Conservation (phyloP, 2,113 vertebrate genomes). For the Aramus guarauna region DNA sequence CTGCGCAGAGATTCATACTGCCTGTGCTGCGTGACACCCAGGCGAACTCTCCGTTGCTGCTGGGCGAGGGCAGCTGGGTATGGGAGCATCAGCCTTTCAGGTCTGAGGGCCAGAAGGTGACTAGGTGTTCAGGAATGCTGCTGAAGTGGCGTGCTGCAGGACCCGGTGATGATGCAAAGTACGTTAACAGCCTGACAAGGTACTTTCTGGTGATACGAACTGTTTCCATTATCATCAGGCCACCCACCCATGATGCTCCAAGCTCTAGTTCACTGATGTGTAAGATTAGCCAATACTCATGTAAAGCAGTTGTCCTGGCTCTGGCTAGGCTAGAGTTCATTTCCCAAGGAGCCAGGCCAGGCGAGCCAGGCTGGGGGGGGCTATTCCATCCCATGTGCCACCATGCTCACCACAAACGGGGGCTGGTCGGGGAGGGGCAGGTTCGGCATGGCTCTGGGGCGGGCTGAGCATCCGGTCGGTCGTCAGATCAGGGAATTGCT, state of each 20-base stretch:
- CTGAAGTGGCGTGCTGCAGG: not conserved
- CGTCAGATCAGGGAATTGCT: too few species aligned
- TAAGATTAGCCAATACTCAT: not conserved
- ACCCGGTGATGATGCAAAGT: not conserved
- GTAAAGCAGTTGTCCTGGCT: not conserved
- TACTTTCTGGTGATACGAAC: too few species aligned
- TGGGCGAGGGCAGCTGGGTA: not conserved
- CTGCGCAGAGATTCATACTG: not conserved
- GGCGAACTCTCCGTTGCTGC: not conserved
- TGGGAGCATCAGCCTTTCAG: rapidly evolving
- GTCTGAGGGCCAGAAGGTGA: not conserved
- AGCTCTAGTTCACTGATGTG: rapidly evolving
- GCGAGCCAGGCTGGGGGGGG: too few species aligned
- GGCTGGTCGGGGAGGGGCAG: too few species aligned
- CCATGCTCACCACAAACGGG: too few species aligned
- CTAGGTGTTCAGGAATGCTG: not conserved
- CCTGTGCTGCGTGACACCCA: rapidly evolving
- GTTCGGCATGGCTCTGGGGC: too few species aligned
- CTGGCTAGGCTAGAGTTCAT: too few species aligned
- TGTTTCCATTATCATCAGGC: too few species aligned
- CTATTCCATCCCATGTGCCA: too few species aligned
- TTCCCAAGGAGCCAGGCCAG: too few species aligned
- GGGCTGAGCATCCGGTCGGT: too few species aligned
- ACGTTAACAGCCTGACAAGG: rapidly evolving
- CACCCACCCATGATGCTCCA: not conserved